These are phyloP conservation scores for Macroteleia sp. DNA, from an alignment of 2,888 invertebrate species.

Conservation along the genomic window DNA sequence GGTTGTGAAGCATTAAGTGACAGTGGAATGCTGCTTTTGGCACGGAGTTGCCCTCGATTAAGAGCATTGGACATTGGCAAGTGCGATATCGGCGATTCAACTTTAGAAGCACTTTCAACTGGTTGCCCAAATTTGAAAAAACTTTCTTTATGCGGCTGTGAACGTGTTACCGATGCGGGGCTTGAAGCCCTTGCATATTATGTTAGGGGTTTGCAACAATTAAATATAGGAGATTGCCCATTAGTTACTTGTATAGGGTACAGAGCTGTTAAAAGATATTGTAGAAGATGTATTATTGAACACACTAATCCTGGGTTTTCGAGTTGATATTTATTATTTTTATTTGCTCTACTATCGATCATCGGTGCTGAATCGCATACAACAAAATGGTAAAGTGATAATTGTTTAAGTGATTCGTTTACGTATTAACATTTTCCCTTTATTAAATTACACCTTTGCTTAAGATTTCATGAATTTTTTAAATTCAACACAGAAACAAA, in stretches of 20 bases:
- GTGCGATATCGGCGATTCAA: conserved; percentile 96
- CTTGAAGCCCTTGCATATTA: conserved; percentile 95
- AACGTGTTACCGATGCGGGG: conserved; percentile 95
- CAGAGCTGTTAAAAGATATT: conserved; percentile 95
- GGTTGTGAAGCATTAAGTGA: conserved; percentile 98
- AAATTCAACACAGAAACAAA: no score
- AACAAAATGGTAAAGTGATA: no score
- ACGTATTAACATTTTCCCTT: no score
- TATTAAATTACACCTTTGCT: no score
- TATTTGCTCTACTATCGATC: no score
- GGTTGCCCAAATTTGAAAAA: conserved; percentile 96
- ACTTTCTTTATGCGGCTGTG: conserved; percentile 94
- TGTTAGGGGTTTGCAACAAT: conserved; percentile 94
- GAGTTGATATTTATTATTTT: conserved; percentile 72
- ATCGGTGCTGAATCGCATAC: no score
- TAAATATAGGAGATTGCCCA: conserved; percentile 97
- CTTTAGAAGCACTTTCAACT: conserved; percentile 92
- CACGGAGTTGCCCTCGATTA: conserved; percentile 92
- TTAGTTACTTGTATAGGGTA: conserved; percentile 93
- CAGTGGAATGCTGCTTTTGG: conserved; percentile 93
- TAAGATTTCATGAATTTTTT: no score
- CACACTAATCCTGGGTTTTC: conserved; percentile 98
- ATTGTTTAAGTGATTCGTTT: no score
- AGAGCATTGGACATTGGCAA: conserved; percentile 96
- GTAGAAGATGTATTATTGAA: conserved; percentile 96